These are phyloP conservation scores for Lithophane ornitopus DNA, from an alignment of 2,888 invertebrate species.

Conservation along the genomic window DNA sequence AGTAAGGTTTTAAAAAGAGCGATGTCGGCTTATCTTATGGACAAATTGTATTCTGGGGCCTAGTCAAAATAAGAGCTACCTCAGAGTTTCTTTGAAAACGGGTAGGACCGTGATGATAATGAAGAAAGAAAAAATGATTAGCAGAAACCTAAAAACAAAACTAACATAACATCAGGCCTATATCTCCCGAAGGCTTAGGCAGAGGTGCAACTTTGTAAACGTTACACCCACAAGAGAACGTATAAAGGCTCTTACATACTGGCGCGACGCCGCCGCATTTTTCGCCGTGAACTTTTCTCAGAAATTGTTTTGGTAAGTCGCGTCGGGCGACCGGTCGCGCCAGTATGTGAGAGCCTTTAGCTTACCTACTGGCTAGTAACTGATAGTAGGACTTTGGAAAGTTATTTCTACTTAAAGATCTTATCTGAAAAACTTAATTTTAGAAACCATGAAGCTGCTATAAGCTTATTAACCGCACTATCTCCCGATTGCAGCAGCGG, in stretches of 20 bases:
- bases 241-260: no score
- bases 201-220: no score
- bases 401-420: conserved; percentile 1
- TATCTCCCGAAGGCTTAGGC: no score
- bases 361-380: neutral
- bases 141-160: neutral
- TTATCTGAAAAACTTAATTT: conserved; percentile 19
- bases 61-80: neutral
- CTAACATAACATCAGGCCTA: neutral
- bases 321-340: no score
- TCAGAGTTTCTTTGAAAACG: neutral
- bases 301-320: no score
- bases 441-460: neutral
- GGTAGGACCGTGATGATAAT: no score
- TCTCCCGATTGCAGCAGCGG: conserved; percentile 17
- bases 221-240: no score
- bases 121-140: neutral
- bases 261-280: no score
- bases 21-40: neutral
- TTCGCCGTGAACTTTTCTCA: no score
- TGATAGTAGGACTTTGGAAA: neutral
- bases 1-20: neutral
- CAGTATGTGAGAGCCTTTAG: no score
- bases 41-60: neutral
- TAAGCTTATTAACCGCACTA: conserved; percentile 46